Evolutionary conservation across 2,888 invertebrate species (phyloP).

Genomic region (Peribatodes rhomboidaria): DNA sequence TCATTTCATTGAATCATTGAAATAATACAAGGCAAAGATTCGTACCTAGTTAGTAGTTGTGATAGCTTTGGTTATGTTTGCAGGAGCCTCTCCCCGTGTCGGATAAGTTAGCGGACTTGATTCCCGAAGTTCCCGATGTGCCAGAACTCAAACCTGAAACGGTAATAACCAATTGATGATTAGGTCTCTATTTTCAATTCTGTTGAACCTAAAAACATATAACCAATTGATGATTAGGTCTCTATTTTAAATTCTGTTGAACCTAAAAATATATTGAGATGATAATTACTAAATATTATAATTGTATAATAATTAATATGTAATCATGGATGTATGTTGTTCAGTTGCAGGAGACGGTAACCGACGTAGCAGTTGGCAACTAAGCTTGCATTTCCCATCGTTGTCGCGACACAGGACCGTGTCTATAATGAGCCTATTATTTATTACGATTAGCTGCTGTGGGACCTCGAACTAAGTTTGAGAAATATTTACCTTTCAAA

Average conservation of each 20-base stretch:
- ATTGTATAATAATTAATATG: not conserved
- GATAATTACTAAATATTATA: too few species aligned
- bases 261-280: too few species aligned
- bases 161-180: constrained; percentile 57
- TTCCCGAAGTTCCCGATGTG: constrained; percentile 77
- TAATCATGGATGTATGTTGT: constrained; percentile 4
- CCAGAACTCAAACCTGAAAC: constrained; percentile 77
- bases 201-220: constrained; percentile 16
- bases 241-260: not conserved
- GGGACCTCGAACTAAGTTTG: constrained; percentile 83
- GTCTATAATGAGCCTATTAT: constrained; percentile 78
- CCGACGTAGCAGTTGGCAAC: constrained; percentile 71
- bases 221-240: not conserved
- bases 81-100: constrained; percentile 71
- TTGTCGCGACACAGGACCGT: constrained; percentile 57
- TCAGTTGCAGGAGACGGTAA: constrained; percentile 69
- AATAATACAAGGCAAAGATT: not conserved
- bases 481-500: constrained; percentile 68
- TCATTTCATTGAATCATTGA: constrained; percentile 15
- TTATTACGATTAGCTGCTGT: constrained; percentile 79
- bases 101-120: constrained; percentile 79
- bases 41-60: constrained; percentile 4
- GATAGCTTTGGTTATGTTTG: constrained; percentile 49
- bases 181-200: not conserved
- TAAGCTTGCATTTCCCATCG: constrained; percentile 54